Evolutionary conservation across 2,888 invertebrate genomes (phyloP), one percentile per base, ranked within the genome.

Genomic region (Beris chalybata): DNA sequence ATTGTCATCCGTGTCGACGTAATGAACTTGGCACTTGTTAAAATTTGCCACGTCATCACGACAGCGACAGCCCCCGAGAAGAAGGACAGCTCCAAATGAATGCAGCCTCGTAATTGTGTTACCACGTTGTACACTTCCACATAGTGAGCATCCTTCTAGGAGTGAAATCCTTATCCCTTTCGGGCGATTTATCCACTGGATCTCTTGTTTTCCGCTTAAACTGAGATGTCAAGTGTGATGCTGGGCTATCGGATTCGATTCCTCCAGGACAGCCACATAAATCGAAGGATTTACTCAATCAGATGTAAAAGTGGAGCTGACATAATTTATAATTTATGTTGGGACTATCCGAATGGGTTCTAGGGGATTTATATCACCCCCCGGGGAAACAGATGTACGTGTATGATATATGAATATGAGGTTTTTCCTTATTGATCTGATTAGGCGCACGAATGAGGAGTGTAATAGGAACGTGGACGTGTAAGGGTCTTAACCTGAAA

Each of bases 201-300:
- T 76, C 78, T 77, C 76, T 76, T 76, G 76, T 77, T 76, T 78
- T 78, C 78, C 78, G 74, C 77, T 78, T 77, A 78, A 78, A 78
- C 76, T 78, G 77, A 78, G 75, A 77, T 76, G 78, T 78, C 77
- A 77, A 77, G 76, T 76, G 77, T 74, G 44, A 54, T 64, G 43
- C 32, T 9, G 7, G 50, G 61, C 52, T 38, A 61, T 5, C 52
- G 52, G 32, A 38, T 52, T 61, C 61, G 43, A 61, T 52, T 52
- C 43, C 61, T 52, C 52, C 13, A 52, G 61, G 64, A 64, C 54
- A 64, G 30, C 9, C 54, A 59, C 68, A 68, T 68, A 66, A 68
- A 68, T 66, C 66, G 54, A 52, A 58, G 64, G 68, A 66, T 67
- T 71, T 72, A 70, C 70, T 70, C 72, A 71, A 71, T 72, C 71